phyloP scores from a whole-genome alignment of 92 coral and sea anemone genomes.

The Zoanthus gigantus region DNA sequence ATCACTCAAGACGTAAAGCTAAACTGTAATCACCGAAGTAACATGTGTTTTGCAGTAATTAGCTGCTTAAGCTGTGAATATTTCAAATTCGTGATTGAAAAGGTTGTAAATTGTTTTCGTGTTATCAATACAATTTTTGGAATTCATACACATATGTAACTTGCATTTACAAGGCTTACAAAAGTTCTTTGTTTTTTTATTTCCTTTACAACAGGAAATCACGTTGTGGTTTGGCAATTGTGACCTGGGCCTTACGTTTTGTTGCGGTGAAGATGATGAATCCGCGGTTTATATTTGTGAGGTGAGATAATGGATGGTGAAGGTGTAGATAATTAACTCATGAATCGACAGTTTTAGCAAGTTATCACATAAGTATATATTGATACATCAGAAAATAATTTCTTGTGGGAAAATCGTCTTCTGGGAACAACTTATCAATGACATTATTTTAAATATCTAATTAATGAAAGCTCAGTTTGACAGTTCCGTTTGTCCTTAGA shows the following conservation, averaged over 20 bases:
- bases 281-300: constrained; percentile 92
- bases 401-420: constrained; percentile 10
- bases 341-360: not conserved
- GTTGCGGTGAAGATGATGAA: constrained; percentile 95
- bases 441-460: too few species aligned
- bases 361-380: not conserved
- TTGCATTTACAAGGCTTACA: not conserved
- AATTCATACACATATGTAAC: constrained; percentile 3
- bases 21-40: not conserved
- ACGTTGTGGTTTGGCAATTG: constrained; percentile 87
- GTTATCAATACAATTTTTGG: not conserved
- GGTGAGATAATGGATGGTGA: constrained; percentile 50
- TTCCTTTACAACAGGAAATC: constrained; percentile 78
- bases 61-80: not conserved
- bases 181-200: not conserved
- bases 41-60: constrained; percentile 35
- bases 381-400: constrained; percentile 13
- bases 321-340: not conserved
- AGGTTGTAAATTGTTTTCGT: not conserved
- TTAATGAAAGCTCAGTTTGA: not conserved
- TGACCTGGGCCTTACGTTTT: constrained; percentile 86
- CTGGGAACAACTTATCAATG: too few species aligned
- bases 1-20: constrained; percentile 16
- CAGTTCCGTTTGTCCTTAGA: too few species aligned
- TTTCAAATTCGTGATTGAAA: not conserved